Evolutionary conservation across 2,888 invertebrate species (phyloP).

Genomic region (Tachina grossa): DNA sequence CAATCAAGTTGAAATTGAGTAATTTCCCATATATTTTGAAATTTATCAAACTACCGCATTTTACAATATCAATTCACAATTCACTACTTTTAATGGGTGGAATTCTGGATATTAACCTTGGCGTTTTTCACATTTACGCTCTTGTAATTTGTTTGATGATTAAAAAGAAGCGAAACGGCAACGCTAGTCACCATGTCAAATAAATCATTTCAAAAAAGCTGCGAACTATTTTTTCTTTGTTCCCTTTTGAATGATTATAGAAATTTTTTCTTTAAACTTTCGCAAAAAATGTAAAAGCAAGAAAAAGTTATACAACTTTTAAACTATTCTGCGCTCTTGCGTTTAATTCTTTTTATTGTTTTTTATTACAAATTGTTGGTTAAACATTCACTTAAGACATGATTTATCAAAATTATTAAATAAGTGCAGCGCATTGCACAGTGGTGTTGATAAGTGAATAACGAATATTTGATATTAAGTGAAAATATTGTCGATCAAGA

Average conservation of each 20-base stretch:
- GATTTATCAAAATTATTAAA: slow-evolving; percentile 51
- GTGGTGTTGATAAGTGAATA: background rate
- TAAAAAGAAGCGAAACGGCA: background rate
- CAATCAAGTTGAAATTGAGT: no score
- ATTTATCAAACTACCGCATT: no score
- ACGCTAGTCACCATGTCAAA: slow-evolving; percentile 56
- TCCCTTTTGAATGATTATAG: slow-evolving; percentile 21
- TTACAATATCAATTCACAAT: no score
- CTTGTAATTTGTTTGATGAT: no score
- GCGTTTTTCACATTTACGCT: no score
- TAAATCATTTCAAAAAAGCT: slow-evolving; percentile 55
- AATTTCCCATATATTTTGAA: no score
- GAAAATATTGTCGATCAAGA: no score
- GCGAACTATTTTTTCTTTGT: background rate
- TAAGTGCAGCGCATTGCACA: slow-evolving; percentile 15
- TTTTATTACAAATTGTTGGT: slow-evolving; percentile 67
- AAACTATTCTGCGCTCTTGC: slow-evolving; percentile 45
- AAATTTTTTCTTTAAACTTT: slow-evolving; percentile 29
- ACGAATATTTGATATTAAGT: background rate
- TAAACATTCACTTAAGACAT: slow-evolving; percentile 67
- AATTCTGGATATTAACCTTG: no score
- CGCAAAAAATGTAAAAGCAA: background rate
- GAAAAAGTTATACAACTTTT: background rate
- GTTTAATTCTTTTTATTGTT: slow-evolving; percentile 28
- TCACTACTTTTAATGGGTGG: no score